A percentile compares a stretch with the other conserved stretches of the same genome.
Evolutionary conservation across 2,797 vertebrate genomes (phyloP).

Genomic region (Coluber constrictor): DNA sequence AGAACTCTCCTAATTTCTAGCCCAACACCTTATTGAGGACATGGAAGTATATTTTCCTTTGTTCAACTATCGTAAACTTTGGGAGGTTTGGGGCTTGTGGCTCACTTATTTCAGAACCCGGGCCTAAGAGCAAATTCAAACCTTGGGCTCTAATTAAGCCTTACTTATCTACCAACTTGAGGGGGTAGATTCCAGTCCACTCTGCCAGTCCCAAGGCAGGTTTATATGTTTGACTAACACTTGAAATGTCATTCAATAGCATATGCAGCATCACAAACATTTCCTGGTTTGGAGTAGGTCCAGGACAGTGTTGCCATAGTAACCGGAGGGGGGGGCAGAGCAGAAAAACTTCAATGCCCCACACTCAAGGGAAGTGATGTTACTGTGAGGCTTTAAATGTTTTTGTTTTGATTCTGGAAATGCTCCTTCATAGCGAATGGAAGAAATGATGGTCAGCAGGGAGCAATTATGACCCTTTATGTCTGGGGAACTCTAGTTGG

Average conservation of each 20-base stretch:
- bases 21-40: background rate
- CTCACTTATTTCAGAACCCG: background rate
- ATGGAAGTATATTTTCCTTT: background rate
- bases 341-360: slow-evolving; percentile 14
- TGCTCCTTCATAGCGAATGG: background rate
- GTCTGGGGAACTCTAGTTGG: background rate
- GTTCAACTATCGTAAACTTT: background rate
- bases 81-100: background rate
- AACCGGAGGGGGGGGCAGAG: background rate
- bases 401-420: background rate
- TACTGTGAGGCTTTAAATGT: background rate
- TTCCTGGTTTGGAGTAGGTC: slow-evolving; percentile 34
- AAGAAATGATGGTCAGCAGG: background rate
- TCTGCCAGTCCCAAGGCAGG: slow-evolving; percentile 11
- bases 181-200: background rate
- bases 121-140: background rate
- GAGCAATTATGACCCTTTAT: background rate
- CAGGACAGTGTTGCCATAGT: slow-evolving; percentile 39
- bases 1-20: background rate
- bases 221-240: slow-evolving; percentile 37
- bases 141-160: background rate
- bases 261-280: slow-evolving; percentile 30
- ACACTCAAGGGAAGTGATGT: slow-evolving; percentile 7
- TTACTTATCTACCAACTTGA: background rate
- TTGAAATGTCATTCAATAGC: slow-evolving; percentile 32